Conservation (phyloP, 2,113 vertebrate genomes). For the Dolichallabes microphthalmus region DNA sequence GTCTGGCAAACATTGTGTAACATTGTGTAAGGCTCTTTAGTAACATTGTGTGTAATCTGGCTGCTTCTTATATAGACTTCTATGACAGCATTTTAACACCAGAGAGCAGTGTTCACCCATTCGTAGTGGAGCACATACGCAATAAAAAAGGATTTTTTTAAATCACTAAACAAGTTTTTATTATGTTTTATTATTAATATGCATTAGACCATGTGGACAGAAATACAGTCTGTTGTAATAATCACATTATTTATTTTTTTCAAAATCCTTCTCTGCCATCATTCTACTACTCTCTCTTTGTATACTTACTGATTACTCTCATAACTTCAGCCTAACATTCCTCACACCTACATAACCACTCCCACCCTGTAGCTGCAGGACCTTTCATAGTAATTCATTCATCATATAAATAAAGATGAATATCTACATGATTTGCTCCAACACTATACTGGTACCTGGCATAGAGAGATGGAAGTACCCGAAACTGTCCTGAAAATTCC, state of each 20-base stretch:
- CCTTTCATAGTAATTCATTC: no score
- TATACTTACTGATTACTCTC: not conserved
- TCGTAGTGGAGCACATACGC: not conserved
- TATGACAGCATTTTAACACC: slow-evolving; percentile 17
- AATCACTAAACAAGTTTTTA: not conserved
- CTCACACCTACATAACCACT: not conserved
- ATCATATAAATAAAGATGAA: not conserved
- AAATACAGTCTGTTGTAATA: not conserved
- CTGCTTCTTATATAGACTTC: not conserved
- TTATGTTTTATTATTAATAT: not conserved
- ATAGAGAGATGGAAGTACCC: not conserved
- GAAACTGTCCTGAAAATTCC: not conserved
- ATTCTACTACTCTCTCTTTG: not conserved
- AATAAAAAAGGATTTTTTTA: not conserved
- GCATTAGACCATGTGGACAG: not conserved
- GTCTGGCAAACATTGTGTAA: no score
- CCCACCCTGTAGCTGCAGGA: not conserved
- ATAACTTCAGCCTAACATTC: not conserved
- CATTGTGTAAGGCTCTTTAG: not conserved
- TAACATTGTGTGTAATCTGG: not conserved
- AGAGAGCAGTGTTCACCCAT: slow-evolving; percentile 39
- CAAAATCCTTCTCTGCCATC: not conserved
- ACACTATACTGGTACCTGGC: not conserved
- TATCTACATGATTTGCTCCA: not conserved
- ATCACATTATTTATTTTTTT: not conserved